Percentiles rank a stretch among this genome's conserved stretches.
Evolutionary conservation across 2,888 invertebrate genomes (phyloP).

Genomic region (Brachyptera risi): DNA sequence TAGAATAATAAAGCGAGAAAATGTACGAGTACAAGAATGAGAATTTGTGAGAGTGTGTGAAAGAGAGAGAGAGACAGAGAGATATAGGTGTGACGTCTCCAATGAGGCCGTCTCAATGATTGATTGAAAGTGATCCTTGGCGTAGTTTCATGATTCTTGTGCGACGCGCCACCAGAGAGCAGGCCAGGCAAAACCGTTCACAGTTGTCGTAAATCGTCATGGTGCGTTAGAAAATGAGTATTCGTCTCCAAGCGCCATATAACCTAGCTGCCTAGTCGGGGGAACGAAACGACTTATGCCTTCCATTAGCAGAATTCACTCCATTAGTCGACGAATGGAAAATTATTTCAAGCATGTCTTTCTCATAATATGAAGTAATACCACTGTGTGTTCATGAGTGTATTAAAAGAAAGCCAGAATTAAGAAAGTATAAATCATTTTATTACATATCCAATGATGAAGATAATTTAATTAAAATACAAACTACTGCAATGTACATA

Average conservation of each 20-base stretch:
- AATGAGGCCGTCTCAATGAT: neutral
- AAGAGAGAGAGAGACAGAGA: neutral
- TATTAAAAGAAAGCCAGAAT: too few relatives aligned
- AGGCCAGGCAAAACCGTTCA: neutral
- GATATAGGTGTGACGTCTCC: conserved; percentile 10
- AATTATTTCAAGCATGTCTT: too few relatives aligned
- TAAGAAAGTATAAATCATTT: too few relatives aligned
- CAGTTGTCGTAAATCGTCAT: conserved; percentile 13
- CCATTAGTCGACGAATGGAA: too few relatives aligned
- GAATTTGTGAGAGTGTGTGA: neutral
- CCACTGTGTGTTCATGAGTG: too few relatives aligned
- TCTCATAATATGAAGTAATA: too few relatives aligned
- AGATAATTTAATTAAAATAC: too few relatives aligned
- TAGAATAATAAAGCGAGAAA: too few relatives aligned
- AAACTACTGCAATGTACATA: too few relatives aligned
- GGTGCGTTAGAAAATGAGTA: conserved; percentile 17
- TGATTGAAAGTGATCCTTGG: conserved; percentile 3
- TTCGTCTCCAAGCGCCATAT: conserved; percentile 7
- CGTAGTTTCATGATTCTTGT: conserved; percentile 7
- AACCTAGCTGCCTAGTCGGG: conserved; percentile 5
- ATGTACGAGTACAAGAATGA: too few relatives aligned
- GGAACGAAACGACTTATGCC: conserved; percentile 11
- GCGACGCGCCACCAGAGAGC: conserved; percentile 9
- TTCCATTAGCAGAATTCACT: conserved; percentile 16
- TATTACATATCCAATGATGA: too few relatives aligned